Conservation (phyloP, 2,113 vertebrate species). For the Phyllostomus discolor region DNA sequence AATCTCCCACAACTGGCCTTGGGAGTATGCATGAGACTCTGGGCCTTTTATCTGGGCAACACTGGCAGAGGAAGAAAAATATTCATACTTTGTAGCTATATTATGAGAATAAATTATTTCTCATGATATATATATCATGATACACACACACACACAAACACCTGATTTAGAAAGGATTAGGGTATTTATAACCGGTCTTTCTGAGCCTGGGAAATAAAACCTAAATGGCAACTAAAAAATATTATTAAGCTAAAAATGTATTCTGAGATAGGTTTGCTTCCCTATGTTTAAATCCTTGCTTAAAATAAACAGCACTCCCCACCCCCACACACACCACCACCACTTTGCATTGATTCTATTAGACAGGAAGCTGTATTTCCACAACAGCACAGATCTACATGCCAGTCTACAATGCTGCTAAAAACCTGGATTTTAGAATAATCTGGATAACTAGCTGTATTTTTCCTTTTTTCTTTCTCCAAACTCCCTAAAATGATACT, state of each 20-base stretch:
- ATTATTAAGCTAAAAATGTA: background rate
- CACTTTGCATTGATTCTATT: background rate
- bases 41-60: background rate
- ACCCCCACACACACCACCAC: background rate
- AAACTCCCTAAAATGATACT: slow-evolving; percentile 19
- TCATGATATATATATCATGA: background rate
- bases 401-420: background rate
- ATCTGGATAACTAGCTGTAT: background rate
- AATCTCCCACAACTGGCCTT: background rate
- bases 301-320: background rate
- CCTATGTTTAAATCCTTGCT: background rate
- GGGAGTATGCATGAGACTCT: background rate
- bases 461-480: background rate
- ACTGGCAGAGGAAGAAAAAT: background rate
- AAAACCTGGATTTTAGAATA: background rate
- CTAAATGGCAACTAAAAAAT: background rate
- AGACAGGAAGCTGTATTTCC: background rate
- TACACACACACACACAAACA: background rate
- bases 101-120: background rate
- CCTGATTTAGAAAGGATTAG: background rate
- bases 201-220: background rate
- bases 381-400: background rate
- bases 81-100: background rate
- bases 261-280: background rate
- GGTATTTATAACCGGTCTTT: background rate